Evolutionary conservation across 2,113 vertebrate genomes (phyloP).

Genomic region (Acanthochromis polyacanthus): DNA sequence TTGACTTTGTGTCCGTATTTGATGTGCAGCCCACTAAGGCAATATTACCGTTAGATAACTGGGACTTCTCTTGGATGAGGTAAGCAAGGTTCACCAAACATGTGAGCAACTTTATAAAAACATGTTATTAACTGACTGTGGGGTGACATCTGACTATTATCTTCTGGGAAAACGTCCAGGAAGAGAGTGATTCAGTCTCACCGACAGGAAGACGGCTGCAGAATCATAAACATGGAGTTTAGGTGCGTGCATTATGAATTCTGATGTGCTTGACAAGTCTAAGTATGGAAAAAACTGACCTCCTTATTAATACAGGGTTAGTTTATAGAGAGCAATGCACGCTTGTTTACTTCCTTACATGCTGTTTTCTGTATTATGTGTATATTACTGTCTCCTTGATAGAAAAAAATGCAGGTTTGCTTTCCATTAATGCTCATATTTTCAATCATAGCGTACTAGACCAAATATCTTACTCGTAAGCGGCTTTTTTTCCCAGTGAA

Average conservation of each 20-base stretch:
- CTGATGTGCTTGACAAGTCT: slow-evolving; percentile 32
- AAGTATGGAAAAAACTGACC: not conserved
- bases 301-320: not conserved
- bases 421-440: not conserved
- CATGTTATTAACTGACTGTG: slow-evolving; percentile 26
- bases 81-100: slow-evolving; percentile 73
- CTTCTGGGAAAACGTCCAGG: slow-evolving; percentile 17
- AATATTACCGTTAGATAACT: slow-evolving; percentile 74
- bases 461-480: not conserved
- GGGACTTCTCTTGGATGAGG: slow-evolving; percentile 43
- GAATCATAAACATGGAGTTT: slow-evolving; percentile 16
- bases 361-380: not conserved
- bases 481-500: slow-evolving; percentile 12
- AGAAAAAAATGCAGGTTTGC: not conserved
- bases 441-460: not conserved
- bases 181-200: slow-evolving; percentile 20
- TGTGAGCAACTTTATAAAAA: slow-evolving; percentile 51
- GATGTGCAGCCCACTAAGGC: slow-evolving; percentile 34
- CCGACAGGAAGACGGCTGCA: not conserved
- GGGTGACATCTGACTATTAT: slow-evolving; percentile 3
- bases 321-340: not conserved
- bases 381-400: not conserved
- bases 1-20: slow-evolving; percentile 43
- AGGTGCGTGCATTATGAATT: slow-evolving; percentile 24
- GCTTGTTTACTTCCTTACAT: not conserved